Conservation (phyloP, 2,888 invertebrate species). For the Agonopterix alstromeriana region DNA sequence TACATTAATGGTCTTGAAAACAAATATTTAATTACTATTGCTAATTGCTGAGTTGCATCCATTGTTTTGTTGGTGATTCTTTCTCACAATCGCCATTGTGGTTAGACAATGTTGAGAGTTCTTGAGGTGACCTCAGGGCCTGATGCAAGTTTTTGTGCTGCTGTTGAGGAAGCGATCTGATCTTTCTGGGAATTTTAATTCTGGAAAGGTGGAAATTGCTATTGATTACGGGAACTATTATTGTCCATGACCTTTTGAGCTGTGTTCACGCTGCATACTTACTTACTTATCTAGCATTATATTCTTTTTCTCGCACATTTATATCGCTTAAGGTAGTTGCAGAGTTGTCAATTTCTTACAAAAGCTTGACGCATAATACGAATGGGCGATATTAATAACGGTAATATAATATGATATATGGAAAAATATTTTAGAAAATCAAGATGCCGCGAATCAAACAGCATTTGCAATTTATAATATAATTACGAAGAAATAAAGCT, state of each 20-base stretch:
- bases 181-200: conserved; percentile 31
- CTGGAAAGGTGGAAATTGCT: conserved; percentile 8
- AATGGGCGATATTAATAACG: no score
- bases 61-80: conserved; percentile 60
- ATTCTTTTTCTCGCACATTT: background rate
- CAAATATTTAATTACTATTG: conserved; percentile 66
- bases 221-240: no score
- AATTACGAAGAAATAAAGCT: no score
- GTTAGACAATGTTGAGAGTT: conserved; percentile 68
- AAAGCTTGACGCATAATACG: no score
- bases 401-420: no score
- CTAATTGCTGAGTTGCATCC: conserved; percentile 62
- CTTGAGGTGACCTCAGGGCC: conserved; percentile 48
- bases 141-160: conserved; percentile 49
- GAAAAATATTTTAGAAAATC: no score
- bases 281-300: background rate
- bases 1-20: conserved; percentile 32
- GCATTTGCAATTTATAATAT: no score
- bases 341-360: no score
- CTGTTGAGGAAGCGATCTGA: conserved; percentile 31
- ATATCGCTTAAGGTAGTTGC: no score
- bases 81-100: conserved; percentile 73
- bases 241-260: background rate
- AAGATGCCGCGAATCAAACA: no score
- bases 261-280: background rate